A percentile compares a stretch with the other conserved stretches of the same genome.
These are phyloP conservation scores for Eupithecia vulgata DNA, from an alignment of 2,888 invertebrate species.

Conservation along the genomic window DNA sequence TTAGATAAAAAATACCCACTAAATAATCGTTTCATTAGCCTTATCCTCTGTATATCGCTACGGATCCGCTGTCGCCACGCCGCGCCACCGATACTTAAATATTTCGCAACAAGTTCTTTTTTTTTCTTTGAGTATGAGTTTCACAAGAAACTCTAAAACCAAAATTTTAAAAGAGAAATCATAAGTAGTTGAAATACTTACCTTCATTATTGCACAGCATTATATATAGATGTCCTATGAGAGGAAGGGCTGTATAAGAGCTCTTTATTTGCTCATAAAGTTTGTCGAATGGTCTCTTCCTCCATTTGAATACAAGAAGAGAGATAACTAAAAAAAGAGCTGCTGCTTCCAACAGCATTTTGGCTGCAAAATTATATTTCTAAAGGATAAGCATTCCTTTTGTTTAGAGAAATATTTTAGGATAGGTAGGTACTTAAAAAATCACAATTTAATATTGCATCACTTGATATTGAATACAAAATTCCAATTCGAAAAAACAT, in stretches of 20 bases:
- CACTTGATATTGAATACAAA: background rate
- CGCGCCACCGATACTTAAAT: no score
- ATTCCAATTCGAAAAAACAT: background rate
- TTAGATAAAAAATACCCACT: no score
- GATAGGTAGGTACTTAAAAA: background rate
- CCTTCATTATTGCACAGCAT: constrained; percentile 27
- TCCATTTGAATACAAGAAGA: constrained; percentile 16
- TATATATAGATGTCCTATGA: constrained; percentile 33
- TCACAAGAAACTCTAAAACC: background rate
- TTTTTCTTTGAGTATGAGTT: no score
- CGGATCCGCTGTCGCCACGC: no score
- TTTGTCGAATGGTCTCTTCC: constrained; percentile 14
- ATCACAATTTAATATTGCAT: background rate
- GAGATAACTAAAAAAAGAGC: background rate
- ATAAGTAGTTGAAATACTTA: constrained; percentile 3
- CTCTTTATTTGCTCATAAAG: constrained; percentile 25
- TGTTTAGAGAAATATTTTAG: background rate
- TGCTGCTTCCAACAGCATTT: constrained; percentile 9
- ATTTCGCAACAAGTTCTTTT: no score
- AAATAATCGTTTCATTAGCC: no score
- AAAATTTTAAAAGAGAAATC: background rate
- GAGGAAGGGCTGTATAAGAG: constrained; percentile 16
- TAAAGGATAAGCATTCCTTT: background rate
- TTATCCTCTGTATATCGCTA: background rate
- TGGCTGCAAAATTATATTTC: background rate